Evolutionary conservation across 2,113 vertebrate species (phyloP), one percentile per base, ranked within the genome.

Genomic region (Castor canadensis): DNA sequence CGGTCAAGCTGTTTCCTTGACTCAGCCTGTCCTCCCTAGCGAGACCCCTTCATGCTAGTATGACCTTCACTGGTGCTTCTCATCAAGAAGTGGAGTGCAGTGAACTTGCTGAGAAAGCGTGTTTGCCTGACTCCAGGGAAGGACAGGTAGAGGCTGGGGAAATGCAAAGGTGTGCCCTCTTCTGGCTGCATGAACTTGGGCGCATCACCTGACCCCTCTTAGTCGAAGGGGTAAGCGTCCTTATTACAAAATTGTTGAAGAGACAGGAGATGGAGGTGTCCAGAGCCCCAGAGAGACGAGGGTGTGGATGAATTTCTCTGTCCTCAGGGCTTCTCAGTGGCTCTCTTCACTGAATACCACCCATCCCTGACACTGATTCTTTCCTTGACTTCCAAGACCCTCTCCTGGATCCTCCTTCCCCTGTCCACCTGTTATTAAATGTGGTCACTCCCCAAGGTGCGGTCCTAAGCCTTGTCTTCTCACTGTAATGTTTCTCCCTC

Each of bases 41-140:
- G 38, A 49, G 71, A 28, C 73, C 67, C 64, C 64, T 86, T 82
- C 80, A 35, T 12, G 13, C 81, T 84, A 52, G 35, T 11, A 16
- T 22, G 64, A 43, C 71, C 45, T 28, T 83, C 60, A 76, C 67
- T 85, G 89, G 92, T 91, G 89, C 87, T 88, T 54, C 8, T 79
- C 73, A 62, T 22, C 45, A 66, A 71, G 58, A 58, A 67, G 40
- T 2, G 20, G 26, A 7, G 5, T 40, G 47, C 38, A 62, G 47
- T 5, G 11, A 47, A 32, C 12, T 47, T 71, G 30, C 52, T 12
- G 66, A 76, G 1, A 28, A 40, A 45, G 20, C 1, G n/a, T 72
- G 43, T n/a, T 54, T 79, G 24, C 13, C 1, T 2, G 66, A n/a
- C 0, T 0, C 0, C 43, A 35, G 47, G 45, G n/a, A 30, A 28